Evolutionary conservation across 2,797 vertebrate genomes (phyloP).

Genomic region (Emys orbicularis): DNA sequence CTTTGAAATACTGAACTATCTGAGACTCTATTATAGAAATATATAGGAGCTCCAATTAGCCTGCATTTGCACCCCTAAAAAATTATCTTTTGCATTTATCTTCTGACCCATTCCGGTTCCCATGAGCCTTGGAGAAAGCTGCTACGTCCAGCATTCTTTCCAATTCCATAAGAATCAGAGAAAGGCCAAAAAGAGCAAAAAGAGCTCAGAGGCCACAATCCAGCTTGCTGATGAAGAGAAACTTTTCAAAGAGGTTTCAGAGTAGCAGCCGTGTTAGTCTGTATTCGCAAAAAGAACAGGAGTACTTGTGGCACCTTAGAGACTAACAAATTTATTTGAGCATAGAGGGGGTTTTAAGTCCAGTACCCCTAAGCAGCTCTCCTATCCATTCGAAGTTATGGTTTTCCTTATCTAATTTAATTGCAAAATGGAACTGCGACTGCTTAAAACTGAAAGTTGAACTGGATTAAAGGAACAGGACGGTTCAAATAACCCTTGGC

Average conservation of each 20-base stretch:
- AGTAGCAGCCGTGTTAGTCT: no score
- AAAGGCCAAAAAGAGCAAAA: constrained; percentile 1
- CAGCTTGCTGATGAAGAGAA: constrained; percentile 39
- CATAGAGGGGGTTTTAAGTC: constrained; percentile 40
- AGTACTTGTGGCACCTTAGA: no score
- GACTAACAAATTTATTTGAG: no score
- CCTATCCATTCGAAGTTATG: constrained; percentile 48
- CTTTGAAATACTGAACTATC: background rate
- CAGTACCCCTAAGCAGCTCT: constrained; percentile 8
- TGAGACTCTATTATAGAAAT: background rate
- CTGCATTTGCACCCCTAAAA: background rate
- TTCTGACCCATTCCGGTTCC: background rate
- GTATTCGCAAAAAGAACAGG: no score
- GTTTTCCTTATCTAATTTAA: constrained; percentile 59
- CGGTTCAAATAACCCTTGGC: constrained; percentile 53
- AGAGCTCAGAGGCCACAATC: constrained; percentile 28
- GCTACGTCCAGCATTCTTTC: background rate
- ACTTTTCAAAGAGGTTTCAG: constrained; percentile 38
- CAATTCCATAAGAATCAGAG: constrained; percentile 3
- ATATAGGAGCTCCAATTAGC: accelerated
- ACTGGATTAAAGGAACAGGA: background rate
- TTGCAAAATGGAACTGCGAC: constrained; percentile 53
- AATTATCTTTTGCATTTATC: background rate
- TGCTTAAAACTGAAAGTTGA: background rate
- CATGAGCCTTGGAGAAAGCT: background rate